Percentiles rank a stretch among this genome's conserved stretches.
Evolutionary conservation across 2,797 vertebrate genomes (phyloP).

Genomic region (Gallinago solitaria): DNA sequence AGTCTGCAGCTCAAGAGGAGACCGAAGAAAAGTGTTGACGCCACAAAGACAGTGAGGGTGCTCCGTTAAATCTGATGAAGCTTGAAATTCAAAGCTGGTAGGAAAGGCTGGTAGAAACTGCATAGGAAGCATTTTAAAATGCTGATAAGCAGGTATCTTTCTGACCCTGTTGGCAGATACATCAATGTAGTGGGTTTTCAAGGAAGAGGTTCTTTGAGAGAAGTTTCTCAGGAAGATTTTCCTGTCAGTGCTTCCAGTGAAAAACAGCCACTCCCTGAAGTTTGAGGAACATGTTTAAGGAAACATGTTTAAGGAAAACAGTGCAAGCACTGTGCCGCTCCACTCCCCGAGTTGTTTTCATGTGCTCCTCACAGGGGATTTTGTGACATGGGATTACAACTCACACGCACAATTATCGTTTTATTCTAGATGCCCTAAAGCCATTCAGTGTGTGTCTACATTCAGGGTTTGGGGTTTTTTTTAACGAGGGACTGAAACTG

Average conservation of each 20-base stretch:
- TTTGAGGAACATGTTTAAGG: neutral
- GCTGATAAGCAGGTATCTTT: neutral
- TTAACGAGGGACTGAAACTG: neutral
- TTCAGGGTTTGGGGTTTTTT: rapidly evolving
- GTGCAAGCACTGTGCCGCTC: neutral
- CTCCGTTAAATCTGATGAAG: conserved; percentile 16
- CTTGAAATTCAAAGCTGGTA: conserved; percentile 31
- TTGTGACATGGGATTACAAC: neutral
- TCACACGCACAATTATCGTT: rapidly evolving
- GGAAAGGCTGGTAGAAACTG: neutral
- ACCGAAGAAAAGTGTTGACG: neutral
- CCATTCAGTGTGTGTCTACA: neutral
- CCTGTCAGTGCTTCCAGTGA: neutral
- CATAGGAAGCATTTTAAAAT: neutral
- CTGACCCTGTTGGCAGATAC: neutral
- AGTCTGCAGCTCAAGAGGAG: neutral
- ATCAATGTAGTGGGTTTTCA: neutral
- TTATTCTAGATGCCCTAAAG: neutral
- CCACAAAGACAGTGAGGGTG: neutral
- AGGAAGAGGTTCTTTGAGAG: neutral
- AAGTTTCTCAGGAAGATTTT: neutral
- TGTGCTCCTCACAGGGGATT: neutral
- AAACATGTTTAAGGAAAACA: neutral
- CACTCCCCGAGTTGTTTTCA: neutral
- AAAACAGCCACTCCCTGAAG: neutral